Base-by-base conservation (phyloP, 1,140 invertebrate genomes). In the Drosophila navojoa region DNA sequence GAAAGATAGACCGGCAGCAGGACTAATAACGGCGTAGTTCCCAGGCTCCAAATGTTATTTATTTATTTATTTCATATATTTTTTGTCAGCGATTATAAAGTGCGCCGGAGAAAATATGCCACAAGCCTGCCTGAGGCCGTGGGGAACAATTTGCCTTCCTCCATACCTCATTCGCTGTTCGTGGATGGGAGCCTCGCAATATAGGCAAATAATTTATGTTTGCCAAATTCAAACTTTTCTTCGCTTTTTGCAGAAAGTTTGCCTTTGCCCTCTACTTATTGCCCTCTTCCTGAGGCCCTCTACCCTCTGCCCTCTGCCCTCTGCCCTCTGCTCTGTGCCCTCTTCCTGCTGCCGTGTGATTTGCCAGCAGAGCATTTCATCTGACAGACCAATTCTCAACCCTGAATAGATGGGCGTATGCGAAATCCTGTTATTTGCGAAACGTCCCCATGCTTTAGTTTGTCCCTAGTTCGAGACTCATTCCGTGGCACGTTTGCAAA, bases 401-500 rank as follows among this genome's bases (percentile, higher is more conserved):
- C 35, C 49, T 79, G 76, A 85, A 63, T 80, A 60, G 52, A 64
- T 81, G 75, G 82, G 82, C 75, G 82, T 78, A 81, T 71, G 82
- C 78, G 74, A 59, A 77, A 79, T 73, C 53, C 77, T 74, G 77
- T 80, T 49, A 60, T 50, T 79, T 77, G 61, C 66, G 22, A 4
- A 5, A 11, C 32, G 7, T 49, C 29, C 40, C 5, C 22, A 29
- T 22, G 19, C 38, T 45, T 22, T 9, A 52, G 13, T 38, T 27
- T 50, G 27, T 9, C 59, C 63, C 27, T 19, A 52, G 52, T 47
- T 53, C 67, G 70, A 79, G 72, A 54, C 81, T 86, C 86, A 85
- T 90, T 90, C 81, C 71, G 75, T 90, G 85, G 85, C 85, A 90
- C 85, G 85, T 90, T 90, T 90, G 85, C 85, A 85, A 90, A 90